Conservation (phyloP, 1,140 invertebrate genomes). For the Nixonia krombeini region DNA sequence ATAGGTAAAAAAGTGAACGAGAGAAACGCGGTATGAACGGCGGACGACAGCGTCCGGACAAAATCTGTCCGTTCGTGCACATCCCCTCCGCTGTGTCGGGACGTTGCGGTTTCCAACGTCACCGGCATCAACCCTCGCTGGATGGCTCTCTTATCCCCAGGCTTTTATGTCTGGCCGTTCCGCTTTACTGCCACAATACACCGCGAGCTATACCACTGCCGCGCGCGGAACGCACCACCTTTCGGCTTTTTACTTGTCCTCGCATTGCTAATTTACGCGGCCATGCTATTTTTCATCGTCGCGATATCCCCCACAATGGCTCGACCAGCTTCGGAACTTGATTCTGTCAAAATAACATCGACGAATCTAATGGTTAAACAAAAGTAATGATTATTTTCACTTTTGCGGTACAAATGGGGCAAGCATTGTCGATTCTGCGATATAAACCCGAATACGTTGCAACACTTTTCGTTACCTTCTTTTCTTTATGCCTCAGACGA, state of each 20-base stretch:
- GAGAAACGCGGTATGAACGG: conserved; percentile 18
- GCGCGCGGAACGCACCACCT: neutral
- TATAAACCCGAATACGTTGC: too few species aligned
- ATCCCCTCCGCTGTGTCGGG: conserved; percentile 27
- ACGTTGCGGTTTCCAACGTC: conserved; percentile 20
- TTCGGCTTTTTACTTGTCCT: conserved; percentile 10
- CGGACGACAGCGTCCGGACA: conserved; percentile 35
- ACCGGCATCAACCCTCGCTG: conserved; percentile 17
- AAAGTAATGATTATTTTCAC: conserved; percentile 11
- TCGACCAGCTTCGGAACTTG: conserved; percentile 18
- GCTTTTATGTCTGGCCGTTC: conserved; percentile 10
- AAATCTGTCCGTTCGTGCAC: conserved; percentile 35
- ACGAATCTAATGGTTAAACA: neutral
- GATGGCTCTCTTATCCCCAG: conserved; percentile 5
- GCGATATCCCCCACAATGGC: conserved; percentile 14
- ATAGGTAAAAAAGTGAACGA: conserved; percentile 28
- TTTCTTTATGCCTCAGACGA: too few species aligned
- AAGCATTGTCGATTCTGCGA: too few species aligned
- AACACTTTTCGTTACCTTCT: too few species aligned
- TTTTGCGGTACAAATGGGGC: conserved; percentile 1
- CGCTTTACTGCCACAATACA: conserved; percentile 14
- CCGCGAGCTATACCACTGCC: conserved; percentile 1
- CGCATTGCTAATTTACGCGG: conserved; percentile 16
- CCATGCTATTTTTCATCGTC: conserved; percentile 26
- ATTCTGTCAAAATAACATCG: conserved; percentile 19